A percentile compares a stretch with the other conserved stretches of the same genome.
These are phyloP conservation scores for Plutella xylostella DNA, from an alignment of 2,888 invertebrate species.

Conservation along the genomic window DNA sequence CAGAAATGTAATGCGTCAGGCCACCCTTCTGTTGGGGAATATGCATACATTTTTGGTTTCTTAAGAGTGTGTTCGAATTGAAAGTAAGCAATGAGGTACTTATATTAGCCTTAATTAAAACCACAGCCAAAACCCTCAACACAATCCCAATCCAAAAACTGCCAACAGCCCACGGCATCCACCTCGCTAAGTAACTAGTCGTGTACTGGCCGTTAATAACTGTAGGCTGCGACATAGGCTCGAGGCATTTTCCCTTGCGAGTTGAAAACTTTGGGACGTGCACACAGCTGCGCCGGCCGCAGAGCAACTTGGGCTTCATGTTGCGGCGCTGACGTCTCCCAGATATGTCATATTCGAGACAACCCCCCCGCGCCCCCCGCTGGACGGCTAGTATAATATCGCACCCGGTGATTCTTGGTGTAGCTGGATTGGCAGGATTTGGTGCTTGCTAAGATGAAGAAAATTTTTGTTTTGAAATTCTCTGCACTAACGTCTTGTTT, in stretches of 20 bases:
- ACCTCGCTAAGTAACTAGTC: constrained; percentile 61
- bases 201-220: constrained; percentile 60
- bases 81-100: too few relatives aligned
- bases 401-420: constrained; percentile 41
- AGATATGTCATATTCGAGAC: constrained; percentile 63
- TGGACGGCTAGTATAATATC: constrained; percentile 46
- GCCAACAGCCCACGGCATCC: constrained; percentile 30
- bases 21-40: neutral
- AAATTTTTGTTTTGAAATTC: too few relatives aligned
- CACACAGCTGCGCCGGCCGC: constrained; percentile 58
- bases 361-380: constrained; percentile 24
- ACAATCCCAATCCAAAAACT: neutral
- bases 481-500: too few relatives aligned
- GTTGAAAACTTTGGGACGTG: constrained; percentile 43
- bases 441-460: constrained; percentile 20
- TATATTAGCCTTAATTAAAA: too few relatives aligned
- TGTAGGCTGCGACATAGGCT: constrained; percentile 35
- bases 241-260: constrained; percentile 41
- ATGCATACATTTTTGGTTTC: neutral
- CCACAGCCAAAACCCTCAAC: neutral
- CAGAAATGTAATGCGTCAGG: constrained; percentile 48
- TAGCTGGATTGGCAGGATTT: constrained; percentile 22
- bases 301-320: constrained; percentile 58
- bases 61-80: too few relatives aligned
- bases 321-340: constrained; percentile 57